Evolutionary conservation across 2,797 vertebrate genomes (phyloP).

Genomic region (Aphelocoma californica): DNA sequence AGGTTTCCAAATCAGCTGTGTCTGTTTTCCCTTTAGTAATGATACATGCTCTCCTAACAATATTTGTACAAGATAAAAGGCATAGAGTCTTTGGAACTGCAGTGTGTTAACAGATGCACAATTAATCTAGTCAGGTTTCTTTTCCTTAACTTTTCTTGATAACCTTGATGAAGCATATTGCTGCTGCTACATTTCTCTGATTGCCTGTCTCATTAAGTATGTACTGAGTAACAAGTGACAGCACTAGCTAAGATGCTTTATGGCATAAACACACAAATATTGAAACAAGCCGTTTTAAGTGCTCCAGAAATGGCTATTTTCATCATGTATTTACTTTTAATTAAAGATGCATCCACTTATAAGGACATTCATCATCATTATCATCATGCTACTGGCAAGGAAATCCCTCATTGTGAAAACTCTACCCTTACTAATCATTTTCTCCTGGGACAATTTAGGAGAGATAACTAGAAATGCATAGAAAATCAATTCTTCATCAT

Average conservation of each 20-base stretch:
- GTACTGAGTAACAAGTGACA: slow-evolving; percentile 18
- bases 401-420: background rate
- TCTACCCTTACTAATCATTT: background rate
- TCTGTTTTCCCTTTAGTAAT: background rate
- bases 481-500: background rate
- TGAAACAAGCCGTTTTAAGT: slow-evolving; percentile 1
- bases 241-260: slow-evolving; percentile 4
- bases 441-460: background rate
- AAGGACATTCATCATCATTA: slow-evolving; percentile 17
- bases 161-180: background rate
- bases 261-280: background rate
- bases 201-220: slow-evolving; percentile 25
- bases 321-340: slow-evolving; percentile 25
- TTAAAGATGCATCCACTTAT: slow-evolving; percentile 52
- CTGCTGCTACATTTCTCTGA: background rate
- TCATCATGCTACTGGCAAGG: background rate
- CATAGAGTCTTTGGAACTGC: background rate
- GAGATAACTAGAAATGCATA: background rate
- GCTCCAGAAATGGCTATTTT: slow-evolving; percentile 26
- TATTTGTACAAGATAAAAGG: background rate
- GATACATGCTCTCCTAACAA: background rate
- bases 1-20: background rate
- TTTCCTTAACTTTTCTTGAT: slow-evolving; percentile 3
- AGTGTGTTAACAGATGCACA: background rate
- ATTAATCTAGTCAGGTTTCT: background rate